Evolutionary conservation across 2,113 vertebrate genomes (phyloP), one percentile per base, ranked within the genome.

Genomic region (Tupaia tana): DNA sequence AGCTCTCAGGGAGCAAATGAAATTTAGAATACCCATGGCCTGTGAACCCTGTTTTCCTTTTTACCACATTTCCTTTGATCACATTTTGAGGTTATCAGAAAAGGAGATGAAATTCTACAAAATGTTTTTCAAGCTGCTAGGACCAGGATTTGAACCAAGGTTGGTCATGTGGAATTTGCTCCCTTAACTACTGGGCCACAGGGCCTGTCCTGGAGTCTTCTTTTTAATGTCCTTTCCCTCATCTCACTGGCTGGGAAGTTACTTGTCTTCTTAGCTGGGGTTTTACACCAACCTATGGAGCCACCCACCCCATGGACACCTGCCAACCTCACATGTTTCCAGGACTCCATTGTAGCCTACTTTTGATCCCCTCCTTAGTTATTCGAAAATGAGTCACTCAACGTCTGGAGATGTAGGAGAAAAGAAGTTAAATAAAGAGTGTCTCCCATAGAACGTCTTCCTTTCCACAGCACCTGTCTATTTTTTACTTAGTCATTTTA

Each of bases 41-140:
- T 29, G 52, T 22, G 43, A 54, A 29, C 14, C 70, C 18, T 74
- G 4, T 58, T 58, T 91, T 85, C 16, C 22, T 54, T 74, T 75
- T n/a, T 52, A 83, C 71, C 20, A n/a, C 59, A 71, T 84, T 71
- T 92, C n/a, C 43, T 75, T 95, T 74, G 59, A 80, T 27, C 59
- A 95, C 74, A 86, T 90, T 90, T 90, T 66, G 27, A 86, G 9
- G 16, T 54, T 74, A 61, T 80, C 67, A 74, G 90, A 52, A 74
- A 85, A 58, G 85, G 78, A 43, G 24, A n/a, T 66, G 43, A 89
- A 16, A 61, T 93, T 93, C 22, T 85, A 73, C 52, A 90, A 93
- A 73, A 66, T 19, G 85, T 43, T 43, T 43, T 43, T 43, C 43
- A 43, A 43, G 43, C 43, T 43, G 43, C 43, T 43, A 43, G 43